Evolutionary conservation across 30 jellyfish, hydroid and myxozoan genomes (phyloP), one percentile per base, ranked within the genome.

Genomic region (Turritopsis rubra): DNA sequence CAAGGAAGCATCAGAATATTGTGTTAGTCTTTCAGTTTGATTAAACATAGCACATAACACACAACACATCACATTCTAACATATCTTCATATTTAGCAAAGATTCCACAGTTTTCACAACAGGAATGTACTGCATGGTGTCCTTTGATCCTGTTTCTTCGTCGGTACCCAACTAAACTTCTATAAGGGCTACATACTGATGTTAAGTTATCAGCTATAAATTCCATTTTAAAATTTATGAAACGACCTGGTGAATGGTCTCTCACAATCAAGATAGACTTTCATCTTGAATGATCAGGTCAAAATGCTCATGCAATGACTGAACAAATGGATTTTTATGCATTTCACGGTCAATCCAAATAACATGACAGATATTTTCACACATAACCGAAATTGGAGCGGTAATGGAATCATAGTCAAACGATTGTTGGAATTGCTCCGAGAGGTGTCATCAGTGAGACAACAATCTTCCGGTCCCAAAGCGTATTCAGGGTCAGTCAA

Each of bases 101-200:
- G 19, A 16, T 54, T 54, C n/a, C 72, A 54, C 18, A 16, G 72
- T 54, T n/a, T 54, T n/a, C 19, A 54, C 18, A 54, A 54, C n/a
- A n/a, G 72, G 72, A n/a, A 54, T n/a, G n/a, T 54, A 54, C n/a
- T 54, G 72, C 72, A 54, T 54, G 72, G 72, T 54, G 18, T 54
- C 72, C n/a, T 54, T 54, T 54, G 72, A 54, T 16, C 72, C 72
- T 16, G 19, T 54, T 18, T 54, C 72, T n/a, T n/a, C n/a, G n/a
- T 16, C 72, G 18, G 72, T 54, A 54, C 18, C 72, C 72, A 54
- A 54, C 19, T 16, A 54, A 54, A 54, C 18, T n/a, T 54, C n/a
- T n/a, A 54, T n/a, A 16, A n/a, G 72, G 72, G 72, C 72, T 18
- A n/a, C 72, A 54, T 54, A 54, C 72, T 54, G 19, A 54, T 16